A percentile compares a stretch with the other conserved stretches of the same genome.
These are phyloP conservation scores for Anguilla japonica DNA, from an alignment of 2,113 vertebrate genomes.

Conservation along the genomic window DNA sequence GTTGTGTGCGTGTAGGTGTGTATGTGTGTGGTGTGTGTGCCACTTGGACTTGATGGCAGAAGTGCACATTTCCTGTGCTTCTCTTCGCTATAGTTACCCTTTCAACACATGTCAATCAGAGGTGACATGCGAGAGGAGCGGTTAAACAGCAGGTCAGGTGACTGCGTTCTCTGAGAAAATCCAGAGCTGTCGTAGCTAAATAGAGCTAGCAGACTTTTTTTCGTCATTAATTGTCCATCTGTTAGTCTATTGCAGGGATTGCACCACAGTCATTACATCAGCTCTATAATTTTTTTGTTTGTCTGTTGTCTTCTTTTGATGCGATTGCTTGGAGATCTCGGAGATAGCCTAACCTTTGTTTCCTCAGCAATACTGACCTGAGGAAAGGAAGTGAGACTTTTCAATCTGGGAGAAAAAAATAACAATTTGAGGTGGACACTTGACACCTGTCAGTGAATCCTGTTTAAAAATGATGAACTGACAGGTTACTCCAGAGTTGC, in stretches of 20 bases:
- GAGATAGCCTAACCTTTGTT: background rate
- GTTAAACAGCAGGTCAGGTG: background rate
- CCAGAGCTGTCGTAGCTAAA: background rate
- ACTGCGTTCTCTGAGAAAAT: background rate
- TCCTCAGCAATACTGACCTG: background rate
- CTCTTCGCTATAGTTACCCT: background rate
- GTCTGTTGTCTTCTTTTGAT: background rate
- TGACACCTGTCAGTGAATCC: background rate
- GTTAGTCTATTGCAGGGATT: background rate
- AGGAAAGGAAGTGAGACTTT: background rate
- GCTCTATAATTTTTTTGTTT: background rate
- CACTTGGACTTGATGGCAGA: background rate
- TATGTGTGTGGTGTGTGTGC: background rate
- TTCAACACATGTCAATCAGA: background rate
- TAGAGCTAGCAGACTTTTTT: background rate
- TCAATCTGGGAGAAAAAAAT: background rate
- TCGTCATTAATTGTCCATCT: background rate
- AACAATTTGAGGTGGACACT: background rate
- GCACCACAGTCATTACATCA: background rate
- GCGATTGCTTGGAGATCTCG: background rate
- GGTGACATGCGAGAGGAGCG: background rate
- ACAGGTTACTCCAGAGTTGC: background rate
- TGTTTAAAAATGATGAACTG: background rate
- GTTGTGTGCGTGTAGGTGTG: too few relatives aligned
- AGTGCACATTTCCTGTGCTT: background rate